Evolutionary conservation across 2,797 vertebrate species (phyloP), one percentile per base, ranked within the genome.

Genomic region (Leuciscus waleckii): DNA sequence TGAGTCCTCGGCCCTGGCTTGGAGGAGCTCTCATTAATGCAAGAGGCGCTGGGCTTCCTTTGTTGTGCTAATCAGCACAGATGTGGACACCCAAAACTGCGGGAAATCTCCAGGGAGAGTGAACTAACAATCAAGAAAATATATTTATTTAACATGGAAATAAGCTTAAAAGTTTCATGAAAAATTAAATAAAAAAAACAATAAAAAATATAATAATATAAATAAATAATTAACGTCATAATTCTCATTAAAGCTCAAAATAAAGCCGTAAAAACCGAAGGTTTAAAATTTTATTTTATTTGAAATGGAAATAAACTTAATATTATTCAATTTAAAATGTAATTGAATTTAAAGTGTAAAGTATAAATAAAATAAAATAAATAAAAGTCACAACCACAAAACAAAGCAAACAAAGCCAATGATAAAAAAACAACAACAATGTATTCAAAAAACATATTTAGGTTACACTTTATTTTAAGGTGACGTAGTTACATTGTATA

Each of bases 41-140:
- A 49, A 90, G 79, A 90, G 91, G 87, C 88, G 91, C 91, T 91
- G 93, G 26, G 83, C 91, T 81, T 54, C 87, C 84, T 93, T 95
- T 95, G 94, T 95, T 95, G 93, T 95, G 94, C 90, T 94, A 95
- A 96, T 94, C 88, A 94, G 90, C 94, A 95, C 93, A 95, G 94
- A 95, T 95, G 95, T 94, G 94, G 92, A 94, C 93, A 94, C 92
- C 94, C 90, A 84, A 90, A 90, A 91, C 93, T 93, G 92, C 89
- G 87, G 85, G 91, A 91, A 91, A 89, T 88, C 88, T 85, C 82
- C 70, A 86, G 84, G 73, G 88, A 88, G 81, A 77, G 83, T 75
- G 84, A 89, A 79, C 6, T 74, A 76, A 83, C 69, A 83, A 74
- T 79, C 39, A 77, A 37, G 26, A 32, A 65, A 65, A 39, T 9